Evolutionary conservation across 2,888 invertebrate species (phyloP).

Genomic region (Lochmaea crataegi): DNA sequence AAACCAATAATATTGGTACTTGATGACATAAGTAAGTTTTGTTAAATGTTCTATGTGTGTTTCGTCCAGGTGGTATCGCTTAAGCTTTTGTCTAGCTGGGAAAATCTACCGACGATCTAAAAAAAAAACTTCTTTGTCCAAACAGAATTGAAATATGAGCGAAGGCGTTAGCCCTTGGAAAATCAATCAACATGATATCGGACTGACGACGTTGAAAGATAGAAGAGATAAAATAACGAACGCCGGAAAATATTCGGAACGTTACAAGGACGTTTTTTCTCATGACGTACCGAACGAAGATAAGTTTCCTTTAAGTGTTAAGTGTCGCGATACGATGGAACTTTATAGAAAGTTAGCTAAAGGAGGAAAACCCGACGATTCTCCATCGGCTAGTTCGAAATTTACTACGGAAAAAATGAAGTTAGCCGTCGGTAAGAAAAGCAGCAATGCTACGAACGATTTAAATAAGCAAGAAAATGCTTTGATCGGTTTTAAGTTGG

Average conservation of each 20-base stretch:
- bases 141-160: conserved; percentile 55
- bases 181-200: conserved; percentile 51
- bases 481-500: conserved; percentile 67
- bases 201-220: conserved; percentile 57
- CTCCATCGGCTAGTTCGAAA: conserved; percentile 53
- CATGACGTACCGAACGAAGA: conserved; percentile 51
- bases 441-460: conserved; percentile 62
- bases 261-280: conserved; percentile 60
- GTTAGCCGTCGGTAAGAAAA: conserved; percentile 48
- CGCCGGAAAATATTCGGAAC: conserved; percentile 62
- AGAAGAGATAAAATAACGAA: conserved; percentile 59
- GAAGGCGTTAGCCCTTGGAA: conserved; percentile 41
- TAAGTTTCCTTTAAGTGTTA: conserved; percentile 52
- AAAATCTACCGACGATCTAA: conserved; percentile 9
- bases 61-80: conserved; percentile 21
- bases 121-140: conserved; percentile 46
- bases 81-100: conserved; percentile 32
- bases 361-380: conserved; percentile 51
- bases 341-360: conserved; percentile 51
- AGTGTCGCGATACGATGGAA: conserved; percentile 52
- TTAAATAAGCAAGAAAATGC: conserved; percentile 64
- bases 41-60: conserved; percentile 29
- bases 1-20: neutral
- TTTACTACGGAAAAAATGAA: conserved; percentile 51
- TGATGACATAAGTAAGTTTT: conserved; percentile 14